Percentiles rank a stretch among this genome's conserved stretches.
Conservation (phyloP, 1,140 invertebrate species). For the Drosophila navojoa region DNA sequence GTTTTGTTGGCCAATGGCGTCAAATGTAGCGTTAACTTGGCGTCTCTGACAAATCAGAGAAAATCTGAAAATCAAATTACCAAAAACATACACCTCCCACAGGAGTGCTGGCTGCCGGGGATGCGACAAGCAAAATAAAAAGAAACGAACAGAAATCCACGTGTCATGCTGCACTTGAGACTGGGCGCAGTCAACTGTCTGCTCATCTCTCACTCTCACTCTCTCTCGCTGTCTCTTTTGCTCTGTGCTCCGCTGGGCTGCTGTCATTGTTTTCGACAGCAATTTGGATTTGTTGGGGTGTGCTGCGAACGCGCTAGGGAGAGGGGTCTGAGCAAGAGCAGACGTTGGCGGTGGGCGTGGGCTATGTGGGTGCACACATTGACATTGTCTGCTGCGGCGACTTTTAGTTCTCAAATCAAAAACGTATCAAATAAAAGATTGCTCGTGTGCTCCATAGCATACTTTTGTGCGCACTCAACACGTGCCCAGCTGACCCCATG, state of each 20-base stretch:
- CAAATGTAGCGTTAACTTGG: constrained; percentile 76
- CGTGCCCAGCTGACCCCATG: constrained; percentile 42
- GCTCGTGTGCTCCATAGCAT: constrained; percentile 49
- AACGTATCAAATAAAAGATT: constrained; percentile 81
- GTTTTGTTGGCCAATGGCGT: constrained; percentile 44
- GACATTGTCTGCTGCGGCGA: constrained; percentile 67
- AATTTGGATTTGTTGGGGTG: constrained; percentile 49
- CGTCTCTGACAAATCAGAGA: constrained; percentile 55
- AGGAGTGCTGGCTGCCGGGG: constrained; percentile 4
- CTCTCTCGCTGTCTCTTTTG: constrained; percentile 1
- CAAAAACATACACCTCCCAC: constrained; percentile 41
- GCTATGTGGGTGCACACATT: constrained; percentile 37
- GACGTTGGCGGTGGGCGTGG: no score
- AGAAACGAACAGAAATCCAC: constrained; percentile 41
- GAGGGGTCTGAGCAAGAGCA: background rate
- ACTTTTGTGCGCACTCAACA: constrained; percentile 70
- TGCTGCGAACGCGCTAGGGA: background rate
- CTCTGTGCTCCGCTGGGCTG: constrained; percentile 14
- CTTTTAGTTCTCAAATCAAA: constrained; percentile 68
- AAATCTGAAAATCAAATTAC: constrained; percentile 73
- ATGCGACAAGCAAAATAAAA: constrained; percentile 19
- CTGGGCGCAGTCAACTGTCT: constrained; percentile 58
- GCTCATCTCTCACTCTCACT: constrained; percentile 8
- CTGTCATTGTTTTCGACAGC: constrained; percentile 52
- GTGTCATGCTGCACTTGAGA: constrained; percentile 80